These are phyloP conservation scores for Drosophila aff. DNA, from an alignment of 1,140 invertebrate species.

Conservation along the genomic window DNA sequence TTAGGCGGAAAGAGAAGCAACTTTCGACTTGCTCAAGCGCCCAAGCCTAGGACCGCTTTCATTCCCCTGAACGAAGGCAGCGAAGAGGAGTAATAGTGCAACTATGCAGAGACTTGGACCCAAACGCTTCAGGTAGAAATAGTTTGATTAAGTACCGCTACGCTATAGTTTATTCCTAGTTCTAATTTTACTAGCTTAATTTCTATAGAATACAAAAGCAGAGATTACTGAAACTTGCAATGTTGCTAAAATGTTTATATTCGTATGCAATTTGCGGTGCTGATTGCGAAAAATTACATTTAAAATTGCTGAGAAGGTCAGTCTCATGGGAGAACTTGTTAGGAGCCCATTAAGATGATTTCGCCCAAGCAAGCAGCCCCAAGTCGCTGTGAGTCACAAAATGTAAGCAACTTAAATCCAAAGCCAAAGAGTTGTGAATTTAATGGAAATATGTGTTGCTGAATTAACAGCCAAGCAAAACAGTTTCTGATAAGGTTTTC, in stretches of 20 bases:
- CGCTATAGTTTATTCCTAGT: constrained; percentile 46
- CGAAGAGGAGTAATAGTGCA: constrained; percentile 40
- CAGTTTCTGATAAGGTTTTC: constrained; percentile 12
- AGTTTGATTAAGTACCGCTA: constrained; percentile 42
- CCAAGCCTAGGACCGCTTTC: constrained; percentile 78
- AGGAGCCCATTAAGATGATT: constrained; percentile 11
- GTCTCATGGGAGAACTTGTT: constrained; percentile 31
- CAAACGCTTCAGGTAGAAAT: constrained; percentile 77
- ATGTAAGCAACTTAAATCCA: background rate
- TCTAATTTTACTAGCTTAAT: constrained; percentile 43
- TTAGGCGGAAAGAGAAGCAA: background rate
- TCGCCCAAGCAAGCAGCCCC: background rate
- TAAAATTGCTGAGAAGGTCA: constrained; percentile 23
- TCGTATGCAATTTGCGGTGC: background rate
- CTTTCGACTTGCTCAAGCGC: constrained; percentile 21
- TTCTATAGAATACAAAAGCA: constrained; percentile 38
- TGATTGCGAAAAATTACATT: constrained; percentile 17
- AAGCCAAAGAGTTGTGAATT: constrained; percentile 6
- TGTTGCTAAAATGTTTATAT: constrained; percentile 1
- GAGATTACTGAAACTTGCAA: no score
- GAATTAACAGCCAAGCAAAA: background rate
- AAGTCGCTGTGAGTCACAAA: background rate
- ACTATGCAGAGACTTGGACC: constrained; percentile 48
- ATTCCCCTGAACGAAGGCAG: constrained; percentile 80
- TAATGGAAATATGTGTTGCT: constrained; percentile 20